Conservation (phyloP, 2,888 invertebrate species). For the Acronicta leporina region DNA sequence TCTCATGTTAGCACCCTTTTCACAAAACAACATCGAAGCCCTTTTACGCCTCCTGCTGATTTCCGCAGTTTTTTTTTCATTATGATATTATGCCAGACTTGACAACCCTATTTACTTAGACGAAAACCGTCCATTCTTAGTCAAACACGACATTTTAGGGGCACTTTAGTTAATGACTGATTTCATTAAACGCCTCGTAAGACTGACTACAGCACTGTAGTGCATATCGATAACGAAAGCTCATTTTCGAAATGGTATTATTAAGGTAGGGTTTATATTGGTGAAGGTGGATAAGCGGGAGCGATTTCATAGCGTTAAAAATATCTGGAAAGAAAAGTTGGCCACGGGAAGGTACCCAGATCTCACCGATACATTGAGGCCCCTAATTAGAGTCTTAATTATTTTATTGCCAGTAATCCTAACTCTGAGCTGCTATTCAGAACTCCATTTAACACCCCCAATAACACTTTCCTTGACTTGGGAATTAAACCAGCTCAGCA, state of each 20-base stretch:
- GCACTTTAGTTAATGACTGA: conserved; percentile 83
- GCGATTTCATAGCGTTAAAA: conserved; percentile 6
- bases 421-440: too few relatives aligned
- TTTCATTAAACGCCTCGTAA: conserved; percentile 80
- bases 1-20: conserved; percentile 3
- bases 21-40: conserved; percentile 15
- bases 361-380: too few relatives aligned
- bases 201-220: conserved; percentile 65
- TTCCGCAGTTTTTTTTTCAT: conserved; percentile 26
- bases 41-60: conserved; percentile 26
- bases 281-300: conserved; percentile 32
- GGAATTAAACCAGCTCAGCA: too few relatives aligned
- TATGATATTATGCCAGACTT: neutral
- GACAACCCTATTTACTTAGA: conserved; percentile 54
- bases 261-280: conserved; percentile 55
- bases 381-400: too few relatives aligned
- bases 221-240: conserved; percentile 73
- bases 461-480: too few relatives aligned
- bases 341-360: too few relatives aligned
- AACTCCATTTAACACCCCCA: too few relatives aligned
- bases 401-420: too few relatives aligned
- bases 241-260: conserved; percentile 72
- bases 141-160: conserved; percentile 65
- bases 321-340: too few relatives aligned
- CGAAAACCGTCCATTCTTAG: conserved; percentile 63